Base-by-base conservation (phyloP, 92 coral and sea anemone genomes). In the Blastomussa wellsi region DNA sequence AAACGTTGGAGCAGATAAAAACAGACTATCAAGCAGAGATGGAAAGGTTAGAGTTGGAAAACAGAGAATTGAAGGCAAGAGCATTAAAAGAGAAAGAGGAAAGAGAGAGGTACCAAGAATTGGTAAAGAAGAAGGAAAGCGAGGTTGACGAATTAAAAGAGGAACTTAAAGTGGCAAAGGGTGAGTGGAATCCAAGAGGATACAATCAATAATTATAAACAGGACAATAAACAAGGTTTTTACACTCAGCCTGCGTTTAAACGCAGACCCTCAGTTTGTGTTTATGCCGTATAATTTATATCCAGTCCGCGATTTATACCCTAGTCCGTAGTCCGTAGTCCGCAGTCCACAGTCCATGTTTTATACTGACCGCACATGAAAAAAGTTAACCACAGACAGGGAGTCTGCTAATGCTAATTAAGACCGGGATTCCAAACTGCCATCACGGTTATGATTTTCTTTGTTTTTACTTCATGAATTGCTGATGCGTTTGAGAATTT, bases 71-170 rank as follows among this genome's bases (percentile, higher is more conserved):
- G 14, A 72, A 72, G 77, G 77, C 82, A 36, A 60, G 82, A 37
- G 82, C 82, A 24, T 59, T 22, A 15, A 38, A 78, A 60, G 82
- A 59, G 55, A 78, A 78, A 37, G 26, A 78, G n/a, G 82, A 78
- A 60, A 78, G 72, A 59, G 72, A 78, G 72, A 78, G 15, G n/a
- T 78, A 22, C 47, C 71, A 78, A 60, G 71, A 78, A 78, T 22
- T 60, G 55, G 47, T 78, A 12, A 77, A 57, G 37, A 36, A 20
- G 28, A 77, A 24, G 70, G 70, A 77, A 20, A 59, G 81, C 28
- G 52, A 59, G 69, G 24, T 59, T 19, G 6, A 17, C 32, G 37
- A 36, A 37, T 49, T 78, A 49, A 78, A 35, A 22, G 51, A 38
- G 71, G 55, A 19, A 78, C n/a, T 59, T 5, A 49, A 60, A 59